Conservation (phyloP, 1,140 invertebrate genomes). For the Eumaeus atala region DNA sequence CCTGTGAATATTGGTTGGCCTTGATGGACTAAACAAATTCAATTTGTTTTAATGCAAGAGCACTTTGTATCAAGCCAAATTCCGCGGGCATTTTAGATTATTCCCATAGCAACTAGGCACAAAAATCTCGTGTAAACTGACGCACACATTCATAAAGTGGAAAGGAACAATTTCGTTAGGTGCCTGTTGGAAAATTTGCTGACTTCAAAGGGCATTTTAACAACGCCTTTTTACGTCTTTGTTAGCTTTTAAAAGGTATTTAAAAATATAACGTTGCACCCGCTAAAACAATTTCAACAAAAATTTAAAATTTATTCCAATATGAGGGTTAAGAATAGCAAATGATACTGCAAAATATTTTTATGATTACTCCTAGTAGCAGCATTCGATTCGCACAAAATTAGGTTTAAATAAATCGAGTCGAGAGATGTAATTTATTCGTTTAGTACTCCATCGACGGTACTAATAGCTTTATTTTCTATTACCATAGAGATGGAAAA, state of each 20-base stretch:
- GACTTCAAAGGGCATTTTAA: conserved; percentile 65
- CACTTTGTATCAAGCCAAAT: conserved; percentile 5
- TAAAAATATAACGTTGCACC: conserved; percentile 38
- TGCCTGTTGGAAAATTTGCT: conserved; percentile 58
- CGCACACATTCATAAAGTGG: conserved; percentile 58
- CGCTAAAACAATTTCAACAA: conserved; percentile 10
- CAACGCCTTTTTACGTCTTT: conserved; percentile 50
- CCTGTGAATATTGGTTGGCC: background rate
- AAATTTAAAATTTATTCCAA: conserved; percentile 2
- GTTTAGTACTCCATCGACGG: conserved; percentile 29
- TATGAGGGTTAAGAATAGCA: background rate
- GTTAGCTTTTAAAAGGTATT: conserved; percentile 56
- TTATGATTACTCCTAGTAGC: background rate
- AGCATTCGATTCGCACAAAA: conserved; percentile 16
- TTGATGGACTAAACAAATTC: conserved; percentile 2
- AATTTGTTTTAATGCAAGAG: conserved; percentile 1
- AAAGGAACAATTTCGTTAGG: conserved; percentile 69
- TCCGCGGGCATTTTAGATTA: conserved; percentile 27
- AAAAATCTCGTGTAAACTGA: conserved; percentile 49
- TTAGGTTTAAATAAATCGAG: conserved; percentile 31
- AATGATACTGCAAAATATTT: background rate
- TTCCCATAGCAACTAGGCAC: conserved; percentile 31
- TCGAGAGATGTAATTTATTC: conserved; percentile 35
- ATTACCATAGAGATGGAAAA: conserved; percentile 25
- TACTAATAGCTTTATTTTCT: conserved; percentile 31